These are phyloP conservation scores for Pteruthius melanotis DNA, from an alignment of 2,113 vertebrate species.

Conservation along the genomic window DNA sequence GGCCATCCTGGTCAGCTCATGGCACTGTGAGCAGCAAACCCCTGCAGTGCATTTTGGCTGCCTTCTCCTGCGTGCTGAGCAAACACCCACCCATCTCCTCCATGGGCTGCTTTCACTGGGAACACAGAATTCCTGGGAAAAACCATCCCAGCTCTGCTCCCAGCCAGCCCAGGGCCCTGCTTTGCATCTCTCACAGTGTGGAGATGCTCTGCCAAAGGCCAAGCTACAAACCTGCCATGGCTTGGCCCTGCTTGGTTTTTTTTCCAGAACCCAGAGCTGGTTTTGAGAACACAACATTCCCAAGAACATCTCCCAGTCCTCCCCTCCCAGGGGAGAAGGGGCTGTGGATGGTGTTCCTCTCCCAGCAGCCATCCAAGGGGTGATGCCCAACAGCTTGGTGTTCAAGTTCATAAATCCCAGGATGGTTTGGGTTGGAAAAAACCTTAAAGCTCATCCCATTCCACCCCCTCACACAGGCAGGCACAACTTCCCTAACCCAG, in stretches of 20 bases:
- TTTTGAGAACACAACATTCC: background rate
- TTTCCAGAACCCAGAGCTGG: background rate
- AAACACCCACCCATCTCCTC: background rate
- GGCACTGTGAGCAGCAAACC: background rate
- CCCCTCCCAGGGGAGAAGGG: background rate
- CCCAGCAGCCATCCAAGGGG: background rate
- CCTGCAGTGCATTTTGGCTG: background rate
- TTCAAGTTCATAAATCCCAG: background rate
- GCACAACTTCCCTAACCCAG: background rate
- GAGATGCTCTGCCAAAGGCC: background rate
- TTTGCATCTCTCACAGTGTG: background rate
- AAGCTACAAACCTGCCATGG: accelerated
- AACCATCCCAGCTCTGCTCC: background rate
- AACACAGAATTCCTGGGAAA: no score
- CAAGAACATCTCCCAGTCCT: background rate
- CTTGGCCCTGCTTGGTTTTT: background rate
- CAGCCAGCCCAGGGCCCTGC: background rate
- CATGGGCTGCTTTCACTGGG: background rate
- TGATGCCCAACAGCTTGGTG: background rate
- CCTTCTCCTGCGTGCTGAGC: background rate
- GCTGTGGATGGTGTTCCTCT: background rate
- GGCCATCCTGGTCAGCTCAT: accelerated
- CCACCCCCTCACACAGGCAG: accelerated
- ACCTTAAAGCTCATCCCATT: background rate
- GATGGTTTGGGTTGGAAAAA: background rate